Evolutionary conservation across 2,113 vertebrate genomes (phyloP).

Genomic region (Copsychus sechellarum): DNA sequence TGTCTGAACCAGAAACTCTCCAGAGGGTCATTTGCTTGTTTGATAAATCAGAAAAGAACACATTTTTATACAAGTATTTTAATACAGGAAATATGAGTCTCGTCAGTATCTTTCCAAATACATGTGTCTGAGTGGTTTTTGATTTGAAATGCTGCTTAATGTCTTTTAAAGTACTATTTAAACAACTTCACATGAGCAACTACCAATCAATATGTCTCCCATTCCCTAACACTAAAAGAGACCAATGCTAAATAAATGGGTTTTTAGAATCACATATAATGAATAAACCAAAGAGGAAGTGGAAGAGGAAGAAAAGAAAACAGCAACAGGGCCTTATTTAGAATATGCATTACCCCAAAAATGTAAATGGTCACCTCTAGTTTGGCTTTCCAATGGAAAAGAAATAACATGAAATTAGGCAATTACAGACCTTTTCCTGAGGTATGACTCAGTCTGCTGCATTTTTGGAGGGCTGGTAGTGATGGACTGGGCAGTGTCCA

Average conservation of each 20-base stretch:
- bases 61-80: conserved; percentile 65
- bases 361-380: neutral
- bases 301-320: neutral
- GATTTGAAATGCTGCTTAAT: conserved; percentile 57
- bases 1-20: conserved; percentile 67
- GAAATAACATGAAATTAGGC: conserved; percentile 16
- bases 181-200: conserved; percentile 52
- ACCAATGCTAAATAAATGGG: conserved; percentile 15
- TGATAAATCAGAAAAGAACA: conserved; percentile 71
- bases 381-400: conserved; percentile 24
- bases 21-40: conserved; percentile 64
- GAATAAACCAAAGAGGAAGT: neutral
- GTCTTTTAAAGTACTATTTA: conserved; percentile 63
- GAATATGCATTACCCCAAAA: neutral
- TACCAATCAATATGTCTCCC: conserved; percentile 10
- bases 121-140: conserved; percentile 45
- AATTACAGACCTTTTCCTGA: conserved; percentile 20
- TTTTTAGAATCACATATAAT: neutral
- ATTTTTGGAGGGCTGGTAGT: conserved; percentile 34
- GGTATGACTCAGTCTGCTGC: conserved; percentile 34
- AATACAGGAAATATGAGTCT: conserved; percentile 73
- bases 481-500: neutral
- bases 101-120: conserved; percentile 70
- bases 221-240: neutral
- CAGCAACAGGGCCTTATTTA: neutral